Evolutionary conservation across 2,113 vertebrate species (phyloP).

Genomic region (Cairina moschata): DNA sequence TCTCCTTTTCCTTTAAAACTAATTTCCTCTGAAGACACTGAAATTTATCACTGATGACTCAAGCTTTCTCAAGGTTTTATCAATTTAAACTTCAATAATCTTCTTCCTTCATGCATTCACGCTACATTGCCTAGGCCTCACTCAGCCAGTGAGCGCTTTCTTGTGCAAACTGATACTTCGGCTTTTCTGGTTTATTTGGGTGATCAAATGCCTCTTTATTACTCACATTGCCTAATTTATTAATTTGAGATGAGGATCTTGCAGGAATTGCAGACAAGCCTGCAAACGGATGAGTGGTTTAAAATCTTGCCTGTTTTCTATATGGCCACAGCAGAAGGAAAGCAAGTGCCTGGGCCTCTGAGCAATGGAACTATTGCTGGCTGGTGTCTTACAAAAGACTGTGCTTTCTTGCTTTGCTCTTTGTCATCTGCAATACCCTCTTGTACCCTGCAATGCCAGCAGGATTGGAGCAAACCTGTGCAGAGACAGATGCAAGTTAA

Average conservation of each 20-base stretch:
- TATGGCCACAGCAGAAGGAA: background rate
- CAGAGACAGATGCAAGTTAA: background rate
- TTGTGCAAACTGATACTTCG: background rate
- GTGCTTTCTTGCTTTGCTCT: background rate
- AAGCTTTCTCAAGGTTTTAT: conserved; percentile 36
- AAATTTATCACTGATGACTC: conserved; percentile 22
- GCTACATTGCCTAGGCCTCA: background rate
- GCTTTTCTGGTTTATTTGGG: conserved; percentile 1
- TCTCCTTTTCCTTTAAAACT: conserved; percentile 8
- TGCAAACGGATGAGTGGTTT: background rate
- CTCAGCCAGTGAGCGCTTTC: background rate
- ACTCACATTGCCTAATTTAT: background rate
- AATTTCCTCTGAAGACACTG: conserved; percentile 27
- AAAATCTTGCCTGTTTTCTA: background rate
- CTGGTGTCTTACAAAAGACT: background rate
- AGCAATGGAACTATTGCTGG: background rate
- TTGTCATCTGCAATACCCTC: background rate
- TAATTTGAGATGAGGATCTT: background rate
- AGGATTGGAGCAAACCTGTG: background rate
- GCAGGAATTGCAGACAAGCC: background rate
- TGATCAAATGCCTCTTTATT: background rate
- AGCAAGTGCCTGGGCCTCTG: background rate
- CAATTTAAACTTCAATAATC: conserved; percentile 9
- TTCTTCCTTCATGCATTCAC: background rate
- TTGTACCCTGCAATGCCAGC: background rate